These are phyloP conservation scores for Ochotona curzoniae DNA, from an alignment of 2,113 vertebrate species.

Conservation along the genomic window DNA sequence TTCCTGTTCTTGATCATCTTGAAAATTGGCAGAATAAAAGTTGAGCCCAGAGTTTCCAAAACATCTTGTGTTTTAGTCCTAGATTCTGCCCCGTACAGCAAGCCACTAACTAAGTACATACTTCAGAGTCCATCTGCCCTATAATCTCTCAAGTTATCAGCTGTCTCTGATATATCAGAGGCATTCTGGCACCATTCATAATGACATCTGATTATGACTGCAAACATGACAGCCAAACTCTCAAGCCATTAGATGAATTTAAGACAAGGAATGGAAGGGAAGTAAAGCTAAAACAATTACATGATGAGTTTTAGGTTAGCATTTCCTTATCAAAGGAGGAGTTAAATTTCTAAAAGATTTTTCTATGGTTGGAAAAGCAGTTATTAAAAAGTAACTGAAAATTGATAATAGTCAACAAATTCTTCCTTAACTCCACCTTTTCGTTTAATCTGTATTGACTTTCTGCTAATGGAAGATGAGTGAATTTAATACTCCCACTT, in stretches of 20 bases:
- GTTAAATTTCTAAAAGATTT: slow-evolving; percentile 39
- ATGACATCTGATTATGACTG: neutral
- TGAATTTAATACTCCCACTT: neutral
- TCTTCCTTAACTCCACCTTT: slow-evolving; percentile 23
- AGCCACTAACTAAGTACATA: neutral
- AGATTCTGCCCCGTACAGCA: neutral
- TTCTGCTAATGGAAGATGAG: neutral
- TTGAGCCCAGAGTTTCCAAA: neutral
- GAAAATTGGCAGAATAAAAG: neutral
- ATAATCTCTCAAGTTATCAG: neutral
- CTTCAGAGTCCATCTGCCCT: neutral
- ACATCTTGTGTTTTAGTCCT: neutral
- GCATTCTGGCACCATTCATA: slow-evolving; percentile 18
- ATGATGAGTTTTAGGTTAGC: neutral
- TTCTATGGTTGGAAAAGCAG: neutral
- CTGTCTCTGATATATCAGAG: slow-evolving; percentile 23
- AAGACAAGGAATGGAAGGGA: slow-evolving; percentile 35
- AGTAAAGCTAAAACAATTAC: slow-evolving; percentile 23
- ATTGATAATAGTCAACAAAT: neutral
- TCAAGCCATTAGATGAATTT: neutral
- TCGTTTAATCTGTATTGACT: slow-evolving; percentile 8
- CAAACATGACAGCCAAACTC: neutral
- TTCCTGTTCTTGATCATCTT: neutral
- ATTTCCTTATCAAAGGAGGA: neutral
- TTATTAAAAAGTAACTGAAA: slow-evolving; percentile 35